These are phyloP conservation scores for Aradophagus sp. DNA, from an alignment of 1,140 invertebrate genomes.

Conservation along the genomic window DNA sequence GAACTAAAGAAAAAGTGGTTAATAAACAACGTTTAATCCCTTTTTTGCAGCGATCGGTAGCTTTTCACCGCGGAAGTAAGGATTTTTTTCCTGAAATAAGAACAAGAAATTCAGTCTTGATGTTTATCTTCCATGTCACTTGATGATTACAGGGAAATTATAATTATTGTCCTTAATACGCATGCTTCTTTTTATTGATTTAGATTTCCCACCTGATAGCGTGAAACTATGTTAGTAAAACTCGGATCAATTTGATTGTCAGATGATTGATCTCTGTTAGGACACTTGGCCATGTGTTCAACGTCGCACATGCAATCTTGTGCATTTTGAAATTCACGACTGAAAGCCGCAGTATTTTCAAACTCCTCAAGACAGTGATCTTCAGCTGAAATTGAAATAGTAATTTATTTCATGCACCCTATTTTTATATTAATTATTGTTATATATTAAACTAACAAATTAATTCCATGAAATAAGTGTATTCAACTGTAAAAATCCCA, in stretches of 20 bases:
- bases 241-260: slow-evolving; percentile 67
- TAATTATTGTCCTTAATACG: too few relatives aligned
- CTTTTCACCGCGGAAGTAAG: slow-evolving; percentile 86
- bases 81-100: slow-evolving; percentile 80
- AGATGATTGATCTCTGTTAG: slow-evolving; percentile 63
- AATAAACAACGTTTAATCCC: slow-evolving; percentile 81
- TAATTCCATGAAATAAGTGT: too few relatives aligned
- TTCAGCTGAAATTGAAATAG: slow-evolving; percentile 73
- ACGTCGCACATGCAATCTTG: slow-evolving; percentile 98
- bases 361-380: slow-evolving; percentile 95
- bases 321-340: slow-evolving; percentile 92
- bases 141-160: too few relatives aligned
- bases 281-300: slow-evolving; percentile 98
- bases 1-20: too few relatives aligned
- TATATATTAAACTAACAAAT: too few relatives aligned
- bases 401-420: too few relatives aligned
- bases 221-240: slow-evolving; percentile 77
- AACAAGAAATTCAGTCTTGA: neutral
- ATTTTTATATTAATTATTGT: too few relatives aligned
- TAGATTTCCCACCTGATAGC: slow-evolving; percentile 78
- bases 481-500: too few relatives aligned
- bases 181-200: too few relatives aligned
- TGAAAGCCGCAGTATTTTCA: slow-evolving; percentile 96
- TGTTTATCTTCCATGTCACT: too few relatives aligned
- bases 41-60: slow-evolving; percentile 92